phyloP scores from a whole-genome alignment of 2,888 invertebrate species.

The Drosophila demipolita region DNA sequence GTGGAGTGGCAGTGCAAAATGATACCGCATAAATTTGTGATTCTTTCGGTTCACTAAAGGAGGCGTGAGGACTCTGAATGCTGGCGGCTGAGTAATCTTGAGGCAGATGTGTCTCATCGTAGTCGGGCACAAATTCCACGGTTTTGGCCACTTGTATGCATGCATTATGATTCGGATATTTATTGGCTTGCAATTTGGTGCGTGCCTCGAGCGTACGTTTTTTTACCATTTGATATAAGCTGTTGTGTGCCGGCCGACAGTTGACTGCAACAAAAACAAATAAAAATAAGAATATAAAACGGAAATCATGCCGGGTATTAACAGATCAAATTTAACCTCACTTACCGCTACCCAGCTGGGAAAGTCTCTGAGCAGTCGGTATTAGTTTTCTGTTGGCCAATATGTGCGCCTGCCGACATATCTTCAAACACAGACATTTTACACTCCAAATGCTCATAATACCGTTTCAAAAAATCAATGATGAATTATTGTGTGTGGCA shows the following conservation, averaged over 20 bases:
- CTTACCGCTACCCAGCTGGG: conserved; percentile 58
- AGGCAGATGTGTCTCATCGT: conserved; percentile 26
- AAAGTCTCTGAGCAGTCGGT: conserved; percentile 36
- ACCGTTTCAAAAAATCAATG: conserved; percentile 40
- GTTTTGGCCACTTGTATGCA: conserved; percentile 55
- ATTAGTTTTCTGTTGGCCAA: conserved; percentile 58
- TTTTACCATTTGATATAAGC: conserved; percentile 83
- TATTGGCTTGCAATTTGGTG: conserved; percentile 78
- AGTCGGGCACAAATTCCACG: conserved; percentile 40
- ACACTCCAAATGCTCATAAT: conserved; percentile 80
- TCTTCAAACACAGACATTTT: conserved; percentile 64
- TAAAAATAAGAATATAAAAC: conserved; percentile 1
- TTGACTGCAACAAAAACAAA: conserved; percentile 42
- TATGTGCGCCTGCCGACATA: conserved; percentile 76
- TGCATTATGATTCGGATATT: conserved; percentile 73
- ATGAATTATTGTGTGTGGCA: conserved; percentile 11
- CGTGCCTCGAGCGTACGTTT: conserved; percentile 82
- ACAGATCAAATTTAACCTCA: conserved; percentile 44
- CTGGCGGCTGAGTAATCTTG: neutral
- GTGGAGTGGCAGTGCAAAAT: conserved; percentile 3
- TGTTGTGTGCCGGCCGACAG: conserved; percentile 67
- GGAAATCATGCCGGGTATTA: conserved; percentile 24
- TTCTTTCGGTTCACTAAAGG: conserved; percentile 29
- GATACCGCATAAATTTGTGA: conserved; percentile 53
- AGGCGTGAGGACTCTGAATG: conserved; percentile 2